These are phyloP conservation scores for Bambusicola thoracicus DNA, from an alignment of 2,113 vertebrate genomes.

Conservation along the genomic window DNA sequence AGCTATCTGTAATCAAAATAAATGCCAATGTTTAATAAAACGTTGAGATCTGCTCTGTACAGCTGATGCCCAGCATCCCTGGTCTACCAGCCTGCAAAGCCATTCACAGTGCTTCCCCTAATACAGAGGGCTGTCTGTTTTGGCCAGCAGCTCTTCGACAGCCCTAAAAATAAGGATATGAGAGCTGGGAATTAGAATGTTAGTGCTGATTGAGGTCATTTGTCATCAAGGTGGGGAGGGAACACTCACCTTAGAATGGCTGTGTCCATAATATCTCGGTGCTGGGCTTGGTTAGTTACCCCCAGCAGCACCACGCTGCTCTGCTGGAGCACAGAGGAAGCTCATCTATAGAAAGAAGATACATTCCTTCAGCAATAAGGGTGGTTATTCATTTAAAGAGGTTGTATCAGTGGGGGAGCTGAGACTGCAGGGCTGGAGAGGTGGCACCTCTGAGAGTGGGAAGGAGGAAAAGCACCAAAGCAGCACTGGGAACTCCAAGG, in stretches of 20 bases:
- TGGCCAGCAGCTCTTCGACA: not conserved
- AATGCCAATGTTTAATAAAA: slow-evolving; percentile 30
- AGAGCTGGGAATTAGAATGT: slow-evolving; percentile 18
- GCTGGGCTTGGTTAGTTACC: not conserved
- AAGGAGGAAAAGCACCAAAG: too few relatives aligned
- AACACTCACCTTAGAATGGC: not conserved
- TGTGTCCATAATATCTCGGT: not conserved
- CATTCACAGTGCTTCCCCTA: rapidly evolving
- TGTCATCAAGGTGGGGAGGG: not conserved
- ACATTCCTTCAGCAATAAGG: not conserved
- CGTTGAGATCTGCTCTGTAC: not conserved
- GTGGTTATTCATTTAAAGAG: too few relatives aligned
- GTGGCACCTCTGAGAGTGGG: too few relatives aligned
- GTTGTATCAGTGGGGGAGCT: too few relatives aligned
- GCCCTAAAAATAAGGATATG: not conserved
- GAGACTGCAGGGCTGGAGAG: too few relatives aligned
- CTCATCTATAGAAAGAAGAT: not conserved
- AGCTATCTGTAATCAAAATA: slow-evolving; percentile 38
- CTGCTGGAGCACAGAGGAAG: not conserved
- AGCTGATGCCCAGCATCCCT: not conserved
- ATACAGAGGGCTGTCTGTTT: not conserved
- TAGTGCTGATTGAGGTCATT: slow-evolving; percentile 9
- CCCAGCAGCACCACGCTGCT: not conserved
- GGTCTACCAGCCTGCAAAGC: not conserved
- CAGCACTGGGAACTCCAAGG: too few relatives aligned